Conservation (phyloP, 2,888 invertebrate genomes). For the Myopa testacea region DNA sequence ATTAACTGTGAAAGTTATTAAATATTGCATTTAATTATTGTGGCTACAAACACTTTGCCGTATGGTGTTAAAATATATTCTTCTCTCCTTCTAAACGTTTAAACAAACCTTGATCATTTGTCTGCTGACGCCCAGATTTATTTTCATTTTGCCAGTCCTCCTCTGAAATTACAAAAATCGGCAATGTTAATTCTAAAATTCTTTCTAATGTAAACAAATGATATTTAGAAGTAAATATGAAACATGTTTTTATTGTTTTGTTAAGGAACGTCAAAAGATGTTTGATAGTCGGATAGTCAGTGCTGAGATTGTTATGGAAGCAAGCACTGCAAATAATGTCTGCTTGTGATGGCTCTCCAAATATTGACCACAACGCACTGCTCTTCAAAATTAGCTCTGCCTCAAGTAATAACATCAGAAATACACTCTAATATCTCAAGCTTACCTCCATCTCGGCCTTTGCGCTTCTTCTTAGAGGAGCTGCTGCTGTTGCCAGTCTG, state of each 20-base stretch:
- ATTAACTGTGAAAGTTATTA: constrained; percentile 10
- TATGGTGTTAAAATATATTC: too few species aligned
- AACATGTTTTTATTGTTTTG: not conserved
- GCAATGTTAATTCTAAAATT: not conserved
- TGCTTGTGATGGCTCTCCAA: too few species aligned
- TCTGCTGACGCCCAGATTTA: constrained; percentile 64
- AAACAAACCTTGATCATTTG: constrained; percentile 64
- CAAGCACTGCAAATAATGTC: too few species aligned
- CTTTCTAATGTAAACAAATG: not conserved
- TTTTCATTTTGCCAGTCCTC: constrained; percentile 75
- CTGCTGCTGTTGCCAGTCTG: constrained; percentile 70
- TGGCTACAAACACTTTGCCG: not conserved
- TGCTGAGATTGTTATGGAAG: too few species aligned
- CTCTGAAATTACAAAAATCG: constrained; percentile 70
- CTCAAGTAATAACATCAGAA: too few species aligned
- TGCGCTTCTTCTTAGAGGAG: constrained; percentile 84
- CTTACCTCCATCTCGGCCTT: constrained; percentile 85
- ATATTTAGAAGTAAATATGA: not conserved
- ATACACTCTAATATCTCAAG: constrained; percentile 22
- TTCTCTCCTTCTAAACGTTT: not conserved
- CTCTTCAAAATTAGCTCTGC: too few species aligned
- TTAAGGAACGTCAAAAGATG: too few species aligned
- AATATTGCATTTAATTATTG: not conserved
- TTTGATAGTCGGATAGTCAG: too few species aligned
- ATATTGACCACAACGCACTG: too few species aligned